Conservation (phyloP, 1,140 invertebrate genomes). For the Scaptomyza hsui region DNA sequence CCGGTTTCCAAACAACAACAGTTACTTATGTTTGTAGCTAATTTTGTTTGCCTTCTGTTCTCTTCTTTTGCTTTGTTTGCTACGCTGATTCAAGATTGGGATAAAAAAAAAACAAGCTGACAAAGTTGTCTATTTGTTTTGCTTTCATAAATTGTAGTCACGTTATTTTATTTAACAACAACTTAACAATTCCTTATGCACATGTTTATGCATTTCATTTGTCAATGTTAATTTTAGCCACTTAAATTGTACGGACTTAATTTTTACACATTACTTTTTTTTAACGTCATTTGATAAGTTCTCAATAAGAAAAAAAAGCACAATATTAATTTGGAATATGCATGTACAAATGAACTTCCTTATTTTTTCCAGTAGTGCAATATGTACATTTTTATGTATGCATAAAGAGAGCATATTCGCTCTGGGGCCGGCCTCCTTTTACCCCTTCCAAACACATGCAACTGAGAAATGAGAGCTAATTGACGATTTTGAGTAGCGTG, state of each 20-base stretch:
- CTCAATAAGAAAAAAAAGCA: neutral
- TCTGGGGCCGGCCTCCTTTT: neutral
- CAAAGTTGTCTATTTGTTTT: constrained; percentile 21
- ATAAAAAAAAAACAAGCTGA: constrained; percentile 20
- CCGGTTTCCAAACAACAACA: constrained; percentile 51
- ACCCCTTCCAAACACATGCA: neutral
- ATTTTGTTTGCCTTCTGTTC: constrained; percentile 33
- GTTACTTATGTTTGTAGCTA: constrained; percentile 34
- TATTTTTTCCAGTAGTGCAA: neutral
- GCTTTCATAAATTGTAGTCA: constrained; percentile 31
- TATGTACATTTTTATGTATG: neutral
- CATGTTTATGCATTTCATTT: constrained; percentile 18
- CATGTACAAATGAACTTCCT: no score
- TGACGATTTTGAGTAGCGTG: constrained; percentile 21
- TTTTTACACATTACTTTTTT: neutral
- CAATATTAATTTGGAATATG: no score
- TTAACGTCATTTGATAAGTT: neutral
- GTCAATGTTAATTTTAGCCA: constrained; percentile 9
- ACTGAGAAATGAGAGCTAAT: constrained; percentile 31
- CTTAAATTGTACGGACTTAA: constrained; percentile 9
- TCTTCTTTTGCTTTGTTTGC: constrained; percentile 14
- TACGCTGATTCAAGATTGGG: constrained; percentile 19
- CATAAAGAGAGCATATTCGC: neutral
- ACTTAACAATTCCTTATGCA: constrained; percentile 47
- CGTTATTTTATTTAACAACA: constrained; percentile 30